Base-by-base conservation (phyloP, 2,113 vertebrate species). In the Hiodon alosoides region DNA sequence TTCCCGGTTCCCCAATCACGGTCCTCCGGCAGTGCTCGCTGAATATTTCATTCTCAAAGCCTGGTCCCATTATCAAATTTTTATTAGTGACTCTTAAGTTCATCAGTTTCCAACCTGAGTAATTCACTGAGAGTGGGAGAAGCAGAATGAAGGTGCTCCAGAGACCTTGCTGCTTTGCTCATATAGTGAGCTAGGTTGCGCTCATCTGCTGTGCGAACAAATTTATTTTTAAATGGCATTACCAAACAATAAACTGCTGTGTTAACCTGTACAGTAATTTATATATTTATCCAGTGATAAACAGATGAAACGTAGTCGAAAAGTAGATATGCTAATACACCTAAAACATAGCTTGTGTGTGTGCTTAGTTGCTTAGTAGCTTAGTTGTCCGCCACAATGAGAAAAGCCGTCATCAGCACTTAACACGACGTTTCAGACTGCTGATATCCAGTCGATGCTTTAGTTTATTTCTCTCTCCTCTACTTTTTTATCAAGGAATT, bases 41-140 rank as follows among this genome's bases (percentile, higher is more conserved):
- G 67, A 75, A 69, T 69, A 61, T 76, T 76, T 70, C 59, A 76
- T 70, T 76, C 58, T 76, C 60, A 55, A 64, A 76, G 59, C 16
- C 75, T 76, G 55, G 60, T 50, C 16, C 68, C 60, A 9, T 76
- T 55, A 76, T 76, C 17, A 76, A 76, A 70, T 62, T 64, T 76
- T 69, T 76, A 76, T 76, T 69, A 69, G 47, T 51, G 17, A 53
- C 74, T 76, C 57, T 76, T 69, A 51, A 70, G 67, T 76, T 61
- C 54, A 60, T 67, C 54, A 31, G 51, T 17, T 55, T 53, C 67
- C 66, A 69, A 67, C 67, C 54, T 13, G 50, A 61, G 51, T 64
- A 11, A 70, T 70, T 70, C 31, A 4, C 51, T 16, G 7, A 52
- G 59, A 16, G 46, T 71, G 61, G 13, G 17, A 31, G 68, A 47